These are phyloP conservation scores for Trilocha varians DNA, from an alignment of 2,888 invertebrate genomes.

Conservation along the genomic window DNA sequence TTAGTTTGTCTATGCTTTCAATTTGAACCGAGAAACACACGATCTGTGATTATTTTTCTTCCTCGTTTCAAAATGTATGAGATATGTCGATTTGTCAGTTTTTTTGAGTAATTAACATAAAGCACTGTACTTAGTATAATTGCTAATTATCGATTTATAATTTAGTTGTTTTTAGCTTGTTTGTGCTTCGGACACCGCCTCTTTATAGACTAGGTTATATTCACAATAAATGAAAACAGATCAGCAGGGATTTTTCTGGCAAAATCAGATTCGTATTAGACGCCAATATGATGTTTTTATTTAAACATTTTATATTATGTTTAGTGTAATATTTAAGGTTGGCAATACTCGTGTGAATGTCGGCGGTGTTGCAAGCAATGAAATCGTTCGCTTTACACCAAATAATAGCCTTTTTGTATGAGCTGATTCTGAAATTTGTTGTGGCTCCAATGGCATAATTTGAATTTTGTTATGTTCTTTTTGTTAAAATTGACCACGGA, in stretches of 20 bases:
- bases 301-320: too few species aligned
- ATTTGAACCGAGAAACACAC: constrained; percentile 20
- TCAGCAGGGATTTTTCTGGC: background rate
- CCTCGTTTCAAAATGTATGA: constrained; percentile 20
- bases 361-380: constrained; percentile 29
- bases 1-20: constrained; percentile 28
- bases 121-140: constrained; percentile 50
- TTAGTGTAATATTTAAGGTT: too few species aligned
- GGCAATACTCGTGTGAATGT: background rate
- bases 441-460: constrained; percentile 26
- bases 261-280: too few species aligned
- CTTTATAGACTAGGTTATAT: background rate
- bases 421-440: constrained; percentile 33
- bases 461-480: constrained; percentile 47
- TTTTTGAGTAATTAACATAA: constrained; percentile 31
- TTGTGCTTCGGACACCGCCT: constrained; percentile 32
- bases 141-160: constrained; percentile 18
- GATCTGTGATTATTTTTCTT: constrained; percentile 47
- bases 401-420: constrained; percentile 34
- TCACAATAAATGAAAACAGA: background rate
- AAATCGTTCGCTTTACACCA: constrained; percentile 37
- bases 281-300: too few species aligned
- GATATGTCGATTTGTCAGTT: constrained; percentile 36
- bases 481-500: constrained; percentile 17
- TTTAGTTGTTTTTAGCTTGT: constrained; percentile 27